Percentiles rank a stretch among this genome's conserved stretches.
These are phyloP conservation scores for Sinotaia quadrata DNA, from an alignment of 2,888 invertebrate species.

Conservation along the genomic window DNA sequence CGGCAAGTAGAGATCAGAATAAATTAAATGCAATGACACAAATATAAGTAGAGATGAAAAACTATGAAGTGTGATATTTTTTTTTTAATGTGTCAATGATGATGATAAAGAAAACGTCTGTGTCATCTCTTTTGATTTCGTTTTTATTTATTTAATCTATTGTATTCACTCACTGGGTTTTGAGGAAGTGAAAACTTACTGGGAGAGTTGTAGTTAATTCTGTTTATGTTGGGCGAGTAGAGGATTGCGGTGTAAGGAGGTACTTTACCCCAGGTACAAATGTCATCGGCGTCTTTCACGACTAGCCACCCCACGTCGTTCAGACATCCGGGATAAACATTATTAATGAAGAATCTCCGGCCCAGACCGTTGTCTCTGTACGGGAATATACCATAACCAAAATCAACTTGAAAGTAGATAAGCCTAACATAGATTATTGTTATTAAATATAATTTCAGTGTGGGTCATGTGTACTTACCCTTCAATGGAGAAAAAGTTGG, in stretches of 20 bases:
- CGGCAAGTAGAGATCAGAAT: too few species aligned
- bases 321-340: neutral
- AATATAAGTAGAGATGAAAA: too few species aligned
- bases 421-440: neutral
- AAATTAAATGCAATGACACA: too few species aligned
- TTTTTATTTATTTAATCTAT: too few species aligned
- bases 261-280: neutral
- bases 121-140: too few species aligned
- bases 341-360: slow-evolving; percentile 1
- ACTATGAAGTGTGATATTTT: too few species aligned
- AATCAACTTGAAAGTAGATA: neutral
- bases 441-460: neutral
- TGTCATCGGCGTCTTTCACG: neutral
- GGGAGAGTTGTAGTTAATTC: neutral
- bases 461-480: neutral
- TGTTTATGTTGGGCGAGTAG: neutral
- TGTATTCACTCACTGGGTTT: too few species aligned
- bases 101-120: too few species aligned
- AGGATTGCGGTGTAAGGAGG: neutral
- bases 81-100: too few species aligned
- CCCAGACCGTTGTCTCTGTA: neutral
- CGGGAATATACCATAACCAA: neutral
- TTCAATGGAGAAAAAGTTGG: neutral
- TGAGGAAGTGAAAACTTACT: too few species aligned
- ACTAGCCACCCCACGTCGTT: slow-evolving; percentile 5